These are phyloP conservation scores for Lycia hirtaria DNA, from an alignment of 2,888 invertebrate genomes.

Conservation along the genomic window DNA sequence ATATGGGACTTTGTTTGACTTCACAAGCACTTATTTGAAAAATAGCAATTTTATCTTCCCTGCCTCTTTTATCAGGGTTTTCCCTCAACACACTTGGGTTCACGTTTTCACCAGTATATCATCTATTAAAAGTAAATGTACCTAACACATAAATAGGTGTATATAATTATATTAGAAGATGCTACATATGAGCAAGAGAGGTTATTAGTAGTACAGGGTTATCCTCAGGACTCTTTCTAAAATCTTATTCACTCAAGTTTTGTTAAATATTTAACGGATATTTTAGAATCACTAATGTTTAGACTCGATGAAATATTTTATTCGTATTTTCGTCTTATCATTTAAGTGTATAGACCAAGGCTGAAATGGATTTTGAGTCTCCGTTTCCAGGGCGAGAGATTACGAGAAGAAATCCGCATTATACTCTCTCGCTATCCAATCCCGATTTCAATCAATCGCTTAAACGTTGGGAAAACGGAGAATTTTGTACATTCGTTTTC, in stretches of 20 bases:
- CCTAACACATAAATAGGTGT: no score
- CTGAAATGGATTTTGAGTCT: conserved; percentile 24
- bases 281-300: not conserved
- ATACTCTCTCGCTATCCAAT: conserved; percentile 50
- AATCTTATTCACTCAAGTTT: no score
- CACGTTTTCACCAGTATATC: no score
- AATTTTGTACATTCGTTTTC: conserved; percentile 43
- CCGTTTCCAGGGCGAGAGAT: conserved; percentile 49
- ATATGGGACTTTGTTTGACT: conserved; percentile 5
- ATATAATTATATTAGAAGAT: no score
- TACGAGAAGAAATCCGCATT: conserved; percentile 49
- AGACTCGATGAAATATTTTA: not conserved
- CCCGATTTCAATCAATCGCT: conserved; percentile 62
- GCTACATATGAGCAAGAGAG: no score
- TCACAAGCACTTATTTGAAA: not conserved
- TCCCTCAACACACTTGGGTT: no score
- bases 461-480: conserved; percentile 58
- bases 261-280: not conserved
- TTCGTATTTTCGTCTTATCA: not conserved
- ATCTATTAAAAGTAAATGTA: no score
- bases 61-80: no score
- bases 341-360: conserved; percentile 28
- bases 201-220: no score
- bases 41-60: no score
- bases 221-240: no score